Conservation (phyloP, 2,888 invertebrate species). For the Monochamus alternatus region DNA sequence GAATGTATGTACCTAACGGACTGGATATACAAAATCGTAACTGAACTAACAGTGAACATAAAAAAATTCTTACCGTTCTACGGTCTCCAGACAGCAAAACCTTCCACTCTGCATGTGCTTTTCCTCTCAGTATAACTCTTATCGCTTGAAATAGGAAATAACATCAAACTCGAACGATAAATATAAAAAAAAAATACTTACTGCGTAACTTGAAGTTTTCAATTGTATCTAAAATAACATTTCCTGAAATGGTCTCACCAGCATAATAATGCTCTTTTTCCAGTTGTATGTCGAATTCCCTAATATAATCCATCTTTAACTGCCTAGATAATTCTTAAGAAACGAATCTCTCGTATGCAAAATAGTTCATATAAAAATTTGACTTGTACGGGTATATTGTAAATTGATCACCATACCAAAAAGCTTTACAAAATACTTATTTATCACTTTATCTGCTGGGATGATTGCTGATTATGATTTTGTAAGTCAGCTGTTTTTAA, state of each 20-base stretch:
- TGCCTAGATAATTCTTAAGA: constrained; percentile 16
- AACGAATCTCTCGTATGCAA: constrained; percentile 31
- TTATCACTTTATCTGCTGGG: constrained; percentile 34
- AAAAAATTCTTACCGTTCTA: constrained; percentile 73
- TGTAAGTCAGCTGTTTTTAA: constrained; percentile 54
- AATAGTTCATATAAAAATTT: constrained; percentile 34
- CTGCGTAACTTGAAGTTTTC: constrained; percentile 85
- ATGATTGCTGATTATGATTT: constrained; percentile 35
- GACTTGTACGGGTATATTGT: constrained; percentile 11
- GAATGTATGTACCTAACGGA: no score
- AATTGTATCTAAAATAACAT: constrained; percentile 79
- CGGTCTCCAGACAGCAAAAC: constrained; percentile 82
- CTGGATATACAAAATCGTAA: no score
- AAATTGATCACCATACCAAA: constrained; percentile 10
- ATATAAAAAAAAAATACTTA: constrained; percentile 67
- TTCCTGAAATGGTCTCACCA: constrained; percentile 80
- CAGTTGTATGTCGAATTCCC: constrained; percentile 83
- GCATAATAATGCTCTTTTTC: constrained; percentile 85
- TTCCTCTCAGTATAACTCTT: constrained; percentile 81
- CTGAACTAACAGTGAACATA: neutral
- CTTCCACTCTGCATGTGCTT: constrained; percentile 86
- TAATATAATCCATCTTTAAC: constrained; percentile 81
- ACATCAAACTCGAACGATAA: constrained; percentile 1
- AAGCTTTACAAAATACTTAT: constrained; percentile 30
- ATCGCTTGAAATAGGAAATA: constrained; percentile 71